These are phyloP conservation scores for Syrista parreyssii DNA, from an alignment of 2,888 invertebrate genomes.

Conservation along the genomic window DNA sequence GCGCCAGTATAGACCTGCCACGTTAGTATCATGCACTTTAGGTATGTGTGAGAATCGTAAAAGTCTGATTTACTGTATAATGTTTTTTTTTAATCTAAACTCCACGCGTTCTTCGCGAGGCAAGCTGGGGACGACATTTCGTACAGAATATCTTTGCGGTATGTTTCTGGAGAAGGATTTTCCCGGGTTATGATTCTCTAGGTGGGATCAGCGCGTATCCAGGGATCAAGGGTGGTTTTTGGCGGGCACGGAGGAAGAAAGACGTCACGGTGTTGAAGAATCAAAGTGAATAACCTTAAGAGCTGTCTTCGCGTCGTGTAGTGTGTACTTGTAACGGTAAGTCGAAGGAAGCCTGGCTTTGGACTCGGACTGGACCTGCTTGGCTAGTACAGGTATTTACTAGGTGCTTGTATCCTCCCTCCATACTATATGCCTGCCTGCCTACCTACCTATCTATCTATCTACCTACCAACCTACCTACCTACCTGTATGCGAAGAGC, in stretches of 20 bases:
- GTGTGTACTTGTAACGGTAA: slow-evolving; percentile 45
- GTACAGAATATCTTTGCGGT: background rate
- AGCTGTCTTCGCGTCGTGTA: slow-evolving; percentile 17
- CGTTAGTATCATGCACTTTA: background rate
- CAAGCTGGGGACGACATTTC: background rate
- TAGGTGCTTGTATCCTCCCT: slow-evolving; percentile 37
- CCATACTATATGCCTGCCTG: slow-evolving; percentile 8
- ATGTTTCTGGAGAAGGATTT: background rate
- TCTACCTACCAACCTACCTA: slow-evolving; percentile 17
- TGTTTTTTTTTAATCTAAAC: background rate
- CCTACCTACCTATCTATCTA: slow-evolving; percentile 7
- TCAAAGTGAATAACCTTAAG: background rate
- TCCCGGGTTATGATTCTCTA: background rate
- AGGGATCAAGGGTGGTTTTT: background rate
- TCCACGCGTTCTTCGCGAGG: no score
- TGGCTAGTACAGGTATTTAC: slow-evolving; percentile 55
- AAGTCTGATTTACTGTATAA: background rate
- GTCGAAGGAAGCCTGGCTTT: slow-evolving; percentile 34
- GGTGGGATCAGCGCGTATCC: background rate
- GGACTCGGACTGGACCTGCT: slow-evolving; percentile 48
- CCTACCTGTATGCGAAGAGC: slow-evolving; percentile 27
- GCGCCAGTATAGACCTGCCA: background rate
- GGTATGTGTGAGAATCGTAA: no score
- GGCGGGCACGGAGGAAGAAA: background rate
- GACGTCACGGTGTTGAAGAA: background rate